A percentile compares a stretch with the other conserved stretches of the same genome.
Evolutionary conservation across 2,888 invertebrate genomes (phyloP).

Genomic region (Pseudolycoriella hygida): DNA sequence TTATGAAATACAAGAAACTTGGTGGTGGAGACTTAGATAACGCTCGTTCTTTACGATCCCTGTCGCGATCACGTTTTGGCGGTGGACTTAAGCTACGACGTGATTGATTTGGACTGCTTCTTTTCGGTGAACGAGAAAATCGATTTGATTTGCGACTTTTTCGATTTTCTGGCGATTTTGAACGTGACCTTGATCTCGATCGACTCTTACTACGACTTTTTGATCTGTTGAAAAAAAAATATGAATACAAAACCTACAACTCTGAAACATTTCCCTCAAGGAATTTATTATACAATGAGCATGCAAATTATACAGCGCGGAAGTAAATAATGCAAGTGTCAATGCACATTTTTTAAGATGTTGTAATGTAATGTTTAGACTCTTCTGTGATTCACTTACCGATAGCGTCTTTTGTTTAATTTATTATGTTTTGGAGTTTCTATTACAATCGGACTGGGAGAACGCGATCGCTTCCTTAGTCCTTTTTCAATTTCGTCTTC

Average conservation of each 20-base stretch:
- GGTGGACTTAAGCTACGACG: constrained; percentile 18
- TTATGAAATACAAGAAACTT: constrained; percentile 43
- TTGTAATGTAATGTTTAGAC: too few relatives aligned
- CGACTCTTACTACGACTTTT: constrained; percentile 33
- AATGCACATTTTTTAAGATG: too few relatives aligned
- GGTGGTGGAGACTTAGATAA: constrained; percentile 44
- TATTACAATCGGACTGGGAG: constrained; percentile 59
- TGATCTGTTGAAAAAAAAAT: constrained; percentile 21
- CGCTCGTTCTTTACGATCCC: constrained; percentile 29
- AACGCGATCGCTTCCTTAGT: constrained; percentile 49
- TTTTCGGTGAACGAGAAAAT: constrained; percentile 29
- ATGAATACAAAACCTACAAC: too few relatives aligned
- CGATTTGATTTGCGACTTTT: constrained; percentile 17
- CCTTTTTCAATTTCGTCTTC: constrained; percentile 66
- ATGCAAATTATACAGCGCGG: too few relatives aligned
- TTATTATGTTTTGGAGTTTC: constrained; percentile 42
- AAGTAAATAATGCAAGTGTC: too few relatives aligned
- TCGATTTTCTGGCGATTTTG: constrained; percentile 20
- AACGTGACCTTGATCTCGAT: constrained; percentile 23
- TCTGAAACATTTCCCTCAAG: too few relatives aligned
- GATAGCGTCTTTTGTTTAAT: constrained; percentile 43
- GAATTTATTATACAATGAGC: too few relatives aligned
- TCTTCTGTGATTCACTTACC: constrained; percentile 20
- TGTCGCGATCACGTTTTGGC: constrained; percentile 25
- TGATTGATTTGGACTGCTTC: constrained; percentile 17